Evolutionary conservation across 2,888 invertebrate genomes (phyloP), one percentile per base, ranked within the genome.

Genomic region (Orthosia incerta): DNA sequence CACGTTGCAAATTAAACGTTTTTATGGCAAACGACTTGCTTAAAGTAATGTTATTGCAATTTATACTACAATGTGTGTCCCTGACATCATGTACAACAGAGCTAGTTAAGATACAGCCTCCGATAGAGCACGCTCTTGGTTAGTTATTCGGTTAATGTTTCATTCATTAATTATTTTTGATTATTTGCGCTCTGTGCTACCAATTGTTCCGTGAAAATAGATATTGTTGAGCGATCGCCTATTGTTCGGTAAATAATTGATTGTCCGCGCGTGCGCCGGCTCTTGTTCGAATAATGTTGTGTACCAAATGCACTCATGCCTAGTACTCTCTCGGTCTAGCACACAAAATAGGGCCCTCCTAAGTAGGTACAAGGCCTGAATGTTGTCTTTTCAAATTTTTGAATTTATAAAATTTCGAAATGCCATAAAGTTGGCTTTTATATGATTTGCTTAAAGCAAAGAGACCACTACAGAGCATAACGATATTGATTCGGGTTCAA

Each of bases 221-320:
- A 73, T 74, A 74, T 78, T 81, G 72, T 84, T 81, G 57, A 79
- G 60, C 65, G 61, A 73, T 82, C 61, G 64, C 65, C 79, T 84
- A 83, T 87, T 86, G 84, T 87, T 82, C 62, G 15, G 20, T 13
- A 79, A 79, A 71, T 80, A 79, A 77, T 81, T 82, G 67, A 76
- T 72, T 76, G 68, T 64, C 46, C 51, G 56, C 59, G 69, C 65
- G 75, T 66, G 64, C 61, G 45, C 70, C 26, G 64, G 63, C 62
- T 64, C 18, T 61, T 71, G 66, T 48, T 67, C 26, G 53, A 23
- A 46, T 69, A 64, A 45, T 60, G 26, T 62, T 48, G 74, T 72
- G 62, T 71, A 46, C 20, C 48, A 26, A n/a, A n/a, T n/a, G n/a
- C n/a, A n/a, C n/a, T n/a, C n/a, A n/a, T n/a, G n/a, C n/a, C n/a